A percentile compares a stretch with the other conserved stretches of the same genome.
Conservation (phyloP, 2,888 invertebrate species). For the Mesodorylaimus sp. region DNA sequence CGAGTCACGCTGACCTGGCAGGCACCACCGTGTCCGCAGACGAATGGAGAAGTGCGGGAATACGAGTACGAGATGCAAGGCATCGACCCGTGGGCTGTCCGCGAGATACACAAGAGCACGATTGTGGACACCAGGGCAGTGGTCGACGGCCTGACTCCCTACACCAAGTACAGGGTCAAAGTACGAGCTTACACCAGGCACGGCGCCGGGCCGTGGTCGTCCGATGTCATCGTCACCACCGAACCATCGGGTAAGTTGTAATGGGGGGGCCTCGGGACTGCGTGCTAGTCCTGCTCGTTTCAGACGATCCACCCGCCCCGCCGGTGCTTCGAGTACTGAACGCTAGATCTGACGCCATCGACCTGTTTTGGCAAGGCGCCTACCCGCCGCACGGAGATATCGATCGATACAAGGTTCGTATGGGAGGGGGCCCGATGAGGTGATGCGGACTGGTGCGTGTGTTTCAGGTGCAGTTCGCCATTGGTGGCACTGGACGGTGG, state of each 20-base stretch:
- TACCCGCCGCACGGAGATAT: constrained; percentile 15
- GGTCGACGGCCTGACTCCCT: constrained; percentile 23
- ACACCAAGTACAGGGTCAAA: constrained; percentile 22
- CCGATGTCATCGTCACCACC: constrained; percentile 2
- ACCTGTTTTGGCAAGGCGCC: constrained; percentile 27
- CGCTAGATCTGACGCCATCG: constrained; percentile 22
- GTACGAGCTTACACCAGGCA: constrained; percentile 26
- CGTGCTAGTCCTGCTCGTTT: neutral
- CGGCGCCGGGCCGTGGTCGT: constrained; percentile 25
- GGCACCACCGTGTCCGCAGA: constrained; percentile 27
- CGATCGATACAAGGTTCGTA: constrained; percentile 24
- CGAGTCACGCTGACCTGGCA: constrained; percentile 24
- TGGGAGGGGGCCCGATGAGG: neutral
- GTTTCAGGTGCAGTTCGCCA: constrained; percentile 5
- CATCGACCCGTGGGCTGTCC: constrained; percentile 13
- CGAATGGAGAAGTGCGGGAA: constrained; percentile 28
- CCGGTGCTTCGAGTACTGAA: constrained; percentile 19
- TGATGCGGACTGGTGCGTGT: constrained; percentile 12
- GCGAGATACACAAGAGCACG: constrained; percentile 15
- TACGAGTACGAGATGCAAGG: constrained; percentile 26
- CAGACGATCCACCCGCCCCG: constrained; percentile 9
- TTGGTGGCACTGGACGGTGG: constrained; percentile 8
- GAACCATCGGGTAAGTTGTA: neutral
- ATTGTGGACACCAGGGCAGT: constrained; percentile 15
- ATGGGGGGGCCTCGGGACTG: neutral